Base-by-base conservation (phyloP, 2,888 invertebrate genomes). In the Amphiduros pacificus region DNA sequence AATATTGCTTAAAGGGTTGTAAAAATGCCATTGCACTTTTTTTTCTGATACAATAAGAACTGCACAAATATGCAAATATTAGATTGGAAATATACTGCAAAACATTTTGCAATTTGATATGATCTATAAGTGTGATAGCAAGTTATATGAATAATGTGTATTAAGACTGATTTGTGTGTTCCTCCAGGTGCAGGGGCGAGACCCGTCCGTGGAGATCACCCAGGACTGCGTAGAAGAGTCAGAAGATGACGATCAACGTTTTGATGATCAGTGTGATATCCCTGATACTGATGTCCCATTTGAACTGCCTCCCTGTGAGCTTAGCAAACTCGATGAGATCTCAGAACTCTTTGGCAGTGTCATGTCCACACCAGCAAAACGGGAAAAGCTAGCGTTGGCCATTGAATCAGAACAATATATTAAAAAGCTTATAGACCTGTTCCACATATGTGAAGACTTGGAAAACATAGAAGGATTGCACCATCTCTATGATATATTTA, bases 191-290 rank as follows among this genome's bases (percentile, higher is more conserved):
- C 99, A 99, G 87, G 98, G 98, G 40, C 96, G 96, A 84, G 98
- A 99, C 86, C 98, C 98, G 1, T 94, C 95, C 28, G 95, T 97
- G 64, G 95, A 97, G 84, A 94, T 97, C 67, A 97, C 97, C 55
- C 97, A 97, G 84, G 74, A 82, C 61, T 74, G 77, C 59, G 74
- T 76, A 32, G 78, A 79, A 62, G 82, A 82, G 61, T 79, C 77
- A 6, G 81, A 81, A 86, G 96, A 97, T 88, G 96, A 97, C 79
- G 87, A 94, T 54, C 95, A 93, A 82, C 96, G 97, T 77, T 56
- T 61, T 88, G 96, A 97, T 79, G 87, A 94, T 54, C 95, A 93
- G 82, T 96, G 97, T 77, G 56, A 41, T 29, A 93, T 94, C 89
- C 91, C 93, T 56, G 96, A 96, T 80, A 91, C 92, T 72, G 93